Conservation (phyloP, 2,797 vertebrate species). For the Alectoris magna region DNA sequence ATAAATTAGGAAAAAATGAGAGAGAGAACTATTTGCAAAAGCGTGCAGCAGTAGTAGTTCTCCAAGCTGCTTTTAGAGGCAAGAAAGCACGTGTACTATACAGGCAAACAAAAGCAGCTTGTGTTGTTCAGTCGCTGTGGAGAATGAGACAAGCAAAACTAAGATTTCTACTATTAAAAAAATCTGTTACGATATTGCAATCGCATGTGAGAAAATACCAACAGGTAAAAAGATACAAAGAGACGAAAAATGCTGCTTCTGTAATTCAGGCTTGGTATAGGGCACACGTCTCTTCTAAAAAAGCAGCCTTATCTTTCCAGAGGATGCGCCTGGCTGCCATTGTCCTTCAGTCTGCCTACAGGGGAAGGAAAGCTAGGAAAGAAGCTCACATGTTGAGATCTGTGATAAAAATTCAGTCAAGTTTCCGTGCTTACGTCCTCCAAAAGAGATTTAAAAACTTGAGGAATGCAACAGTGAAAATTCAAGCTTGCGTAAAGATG, state of each 20-base stretch:
- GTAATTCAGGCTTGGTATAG: slow-evolving; percentile 71
- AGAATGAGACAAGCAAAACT: slow-evolving; percentile 66
- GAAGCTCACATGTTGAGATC: neutral
- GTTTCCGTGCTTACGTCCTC: slow-evolving; percentile 61
- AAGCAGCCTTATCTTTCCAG: slow-evolving; percentile 60
- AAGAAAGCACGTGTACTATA: slow-evolving; percentile 46
- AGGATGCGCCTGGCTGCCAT: slow-evolving; percentile 48
- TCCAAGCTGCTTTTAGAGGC: slow-evolving; percentile 76
- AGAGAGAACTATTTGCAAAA: slow-evolving; percentile 61
- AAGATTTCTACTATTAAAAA: slow-evolving; percentile 63
- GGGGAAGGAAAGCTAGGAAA: slow-evolving; percentile 66
- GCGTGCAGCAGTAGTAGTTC: slow-evolving; percentile 41
- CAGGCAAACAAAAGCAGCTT: slow-evolving; percentile 44
- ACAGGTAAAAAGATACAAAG: slow-evolving; percentile 70
- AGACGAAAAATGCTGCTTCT: slow-evolving; percentile 58
- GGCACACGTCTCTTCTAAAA: neutral
- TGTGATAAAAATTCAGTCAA: slow-evolving; percentile 77
- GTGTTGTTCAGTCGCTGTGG: slow-evolving; percentile 74
- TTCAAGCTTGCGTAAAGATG: slow-evolving; percentile 78
- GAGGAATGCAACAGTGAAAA: slow-evolving; percentile 61
- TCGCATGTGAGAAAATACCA: slow-evolving; percentile 73
- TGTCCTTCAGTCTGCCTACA: slow-evolving; percentile 76
- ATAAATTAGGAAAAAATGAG: slow-evolving; percentile 30
- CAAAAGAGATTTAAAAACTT: slow-evolving; percentile 66
- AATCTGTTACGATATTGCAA: slow-evolving; percentile 60